Conservation (phyloP, 2,888 invertebrate species). For the Chrysotoxum bicinctum region DNA sequence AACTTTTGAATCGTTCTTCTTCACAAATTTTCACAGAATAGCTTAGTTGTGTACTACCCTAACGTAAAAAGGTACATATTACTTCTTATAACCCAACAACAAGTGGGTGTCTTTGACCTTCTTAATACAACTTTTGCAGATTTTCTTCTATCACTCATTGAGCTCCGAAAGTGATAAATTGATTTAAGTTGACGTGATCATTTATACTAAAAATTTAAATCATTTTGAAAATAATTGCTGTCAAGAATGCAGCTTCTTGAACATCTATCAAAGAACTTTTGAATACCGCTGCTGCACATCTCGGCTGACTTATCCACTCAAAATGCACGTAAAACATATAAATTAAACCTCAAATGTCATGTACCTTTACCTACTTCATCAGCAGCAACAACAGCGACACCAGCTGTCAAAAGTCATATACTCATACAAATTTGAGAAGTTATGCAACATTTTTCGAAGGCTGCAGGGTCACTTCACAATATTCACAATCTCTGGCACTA, state of each 20-base stretch:
- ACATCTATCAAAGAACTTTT: not conserved
- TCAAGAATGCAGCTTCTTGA: not conserved
- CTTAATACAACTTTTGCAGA: too few relatives aligned
- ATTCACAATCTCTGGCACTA: not conserved
- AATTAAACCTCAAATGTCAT: constrained; percentile 11
- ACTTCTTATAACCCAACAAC: too few relatives aligned
- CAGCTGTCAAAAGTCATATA: not conserved
- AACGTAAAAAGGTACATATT: too few relatives aligned
- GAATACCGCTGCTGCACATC: not conserved
- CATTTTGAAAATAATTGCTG: not conserved
- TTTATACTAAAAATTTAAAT: not conserved
- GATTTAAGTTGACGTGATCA: not conserved
- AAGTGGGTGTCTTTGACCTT: too few relatives aligned
- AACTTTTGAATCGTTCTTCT: too few relatives aligned
- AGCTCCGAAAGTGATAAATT: not conserved
- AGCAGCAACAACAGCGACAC: not conserved
- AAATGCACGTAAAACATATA: not conserved
- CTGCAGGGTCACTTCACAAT: constrained; percentile 10
- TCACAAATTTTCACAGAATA: too few relatives aligned
- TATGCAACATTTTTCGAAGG: constrained; percentile 7
- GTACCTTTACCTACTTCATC: not conserved
- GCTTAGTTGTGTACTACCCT: too few relatives aligned
- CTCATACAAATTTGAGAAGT: not conserved
- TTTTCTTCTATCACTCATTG: too few relatives aligned
- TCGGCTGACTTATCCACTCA: not conserved